These are phyloP conservation scores for Ditula angustiorana DNA, from an alignment of 2,888 invertebrate genomes.

Conservation along the genomic window DNA sequence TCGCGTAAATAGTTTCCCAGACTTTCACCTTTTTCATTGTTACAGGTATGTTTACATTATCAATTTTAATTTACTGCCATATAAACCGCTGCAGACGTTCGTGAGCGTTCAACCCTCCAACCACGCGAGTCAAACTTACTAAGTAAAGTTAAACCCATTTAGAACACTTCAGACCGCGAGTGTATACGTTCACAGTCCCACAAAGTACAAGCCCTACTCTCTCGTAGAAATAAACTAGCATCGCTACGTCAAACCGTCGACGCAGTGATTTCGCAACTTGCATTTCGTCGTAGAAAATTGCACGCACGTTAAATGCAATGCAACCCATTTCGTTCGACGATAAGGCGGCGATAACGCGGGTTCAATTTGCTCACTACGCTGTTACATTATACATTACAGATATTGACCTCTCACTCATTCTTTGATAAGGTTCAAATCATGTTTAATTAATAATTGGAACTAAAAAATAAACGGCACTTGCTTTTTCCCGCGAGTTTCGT, in stretches of 20 bases:
- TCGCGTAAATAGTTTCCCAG: too few relatives aligned
- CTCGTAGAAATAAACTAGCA: neutral
- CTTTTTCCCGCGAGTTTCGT: neutral
- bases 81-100: too few relatives aligned
- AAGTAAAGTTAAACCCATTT: too few relatives aligned
- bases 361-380: neutral
- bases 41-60: too few relatives aligned
- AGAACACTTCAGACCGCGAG: too few relatives aligned
- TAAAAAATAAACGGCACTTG: neutral
- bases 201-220: neutral
- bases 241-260: neutral
- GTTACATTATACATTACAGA: constrained; percentile 4
- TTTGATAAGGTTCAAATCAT: neutral
- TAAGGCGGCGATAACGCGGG: constrained; percentile 25
- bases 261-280: neutral
- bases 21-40: too few relatives aligned
- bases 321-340: constrained; percentile 21
- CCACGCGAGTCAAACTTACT: too few relatives aligned
- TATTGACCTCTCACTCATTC: constrained; percentile 13
- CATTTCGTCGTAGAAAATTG: constrained; percentile 1
- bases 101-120: too few relatives aligned
- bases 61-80: too few relatives aligned
- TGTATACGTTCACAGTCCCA: too few relatives aligned
- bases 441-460: neutral
- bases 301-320: constrained; percentile 7